phyloP scores from a whole-genome alignment of 2,113 vertebrate species.

The Dolichotis patagonum region DNA sequence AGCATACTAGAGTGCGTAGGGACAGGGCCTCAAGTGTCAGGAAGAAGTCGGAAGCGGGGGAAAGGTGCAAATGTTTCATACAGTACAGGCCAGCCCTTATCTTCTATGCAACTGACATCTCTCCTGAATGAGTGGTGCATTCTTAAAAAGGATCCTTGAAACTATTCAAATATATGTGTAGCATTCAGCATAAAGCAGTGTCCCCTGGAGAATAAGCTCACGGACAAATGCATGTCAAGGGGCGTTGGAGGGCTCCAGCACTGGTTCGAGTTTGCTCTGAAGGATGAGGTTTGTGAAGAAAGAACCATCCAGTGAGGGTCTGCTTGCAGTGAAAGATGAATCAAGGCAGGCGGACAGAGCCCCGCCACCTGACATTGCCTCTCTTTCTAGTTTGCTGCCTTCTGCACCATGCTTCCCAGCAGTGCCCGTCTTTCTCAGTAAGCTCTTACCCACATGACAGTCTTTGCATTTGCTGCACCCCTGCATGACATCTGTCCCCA shows the following conservation, averaged over 20 bases:
- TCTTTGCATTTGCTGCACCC: background rate
- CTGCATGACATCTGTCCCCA: background rate
- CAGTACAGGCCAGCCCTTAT: background rate
- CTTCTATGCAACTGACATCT: background rate
- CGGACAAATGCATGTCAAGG: background rate
- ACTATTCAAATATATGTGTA: slow-evolving; percentile 3
- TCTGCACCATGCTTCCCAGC: background rate
- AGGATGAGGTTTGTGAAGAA: background rate
- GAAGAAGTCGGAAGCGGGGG: background rate
- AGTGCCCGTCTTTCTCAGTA: background rate
- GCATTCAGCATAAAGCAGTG: background rate
- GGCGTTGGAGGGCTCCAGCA: fast-evolving
- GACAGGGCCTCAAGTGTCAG: background rate
- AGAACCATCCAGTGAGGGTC: background rate
- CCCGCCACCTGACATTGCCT: no score
- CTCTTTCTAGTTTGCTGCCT: background rate
- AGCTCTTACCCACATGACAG: background rate
- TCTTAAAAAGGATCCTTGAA: slow-evolving; percentile 63
- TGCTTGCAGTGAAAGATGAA: background rate
- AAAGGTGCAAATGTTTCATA: background rate
- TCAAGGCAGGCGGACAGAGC: background rate
- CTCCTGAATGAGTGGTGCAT: background rate
- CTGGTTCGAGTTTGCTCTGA: background rate
- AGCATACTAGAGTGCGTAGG: background rate
- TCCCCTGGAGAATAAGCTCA: slow-evolving; percentile 28